These are phyloP conservation scores for Falco naumanni DNA, from an alignment of 2,797 vertebrate species.

Conservation along the genomic window DNA sequence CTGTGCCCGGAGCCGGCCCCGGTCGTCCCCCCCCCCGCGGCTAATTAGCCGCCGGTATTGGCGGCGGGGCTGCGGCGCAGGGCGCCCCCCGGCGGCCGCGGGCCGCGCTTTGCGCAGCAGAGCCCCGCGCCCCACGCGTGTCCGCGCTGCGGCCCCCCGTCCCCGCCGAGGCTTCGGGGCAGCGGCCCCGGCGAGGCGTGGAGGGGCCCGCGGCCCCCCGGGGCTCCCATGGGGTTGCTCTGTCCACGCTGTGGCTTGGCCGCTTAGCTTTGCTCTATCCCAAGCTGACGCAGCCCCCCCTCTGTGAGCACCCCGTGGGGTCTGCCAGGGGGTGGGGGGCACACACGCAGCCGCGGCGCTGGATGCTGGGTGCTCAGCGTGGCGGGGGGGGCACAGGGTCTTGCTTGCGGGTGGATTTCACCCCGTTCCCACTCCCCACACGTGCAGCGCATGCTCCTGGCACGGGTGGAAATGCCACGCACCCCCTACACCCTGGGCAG, in stretches of 20 bases:
- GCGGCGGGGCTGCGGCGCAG: background rate
- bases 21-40: background rate
- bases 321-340: background rate
- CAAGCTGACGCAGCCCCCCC: background rate
- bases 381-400: background rate
- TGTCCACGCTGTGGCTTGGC: background rate
- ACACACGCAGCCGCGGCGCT: background rate
- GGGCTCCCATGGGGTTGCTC: background rate
- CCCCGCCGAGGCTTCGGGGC: background rate
- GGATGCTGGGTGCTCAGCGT: background rate
- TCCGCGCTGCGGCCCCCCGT: background rate
- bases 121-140: background rate
- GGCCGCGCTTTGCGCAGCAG: background rate
- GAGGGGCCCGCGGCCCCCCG: too few species aligned
- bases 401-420: background rate
- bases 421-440: background rate
- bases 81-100: conserved; percentile 17
- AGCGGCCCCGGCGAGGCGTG: too few species aligned
- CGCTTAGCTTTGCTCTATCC: fast-evolving
- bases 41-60: conserved; percentile 24
- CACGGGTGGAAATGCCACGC: too few species aligned
- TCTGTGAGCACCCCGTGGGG: background rate
- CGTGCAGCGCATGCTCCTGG: background rate
- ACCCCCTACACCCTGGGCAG: background rate
- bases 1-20: background rate